Base-by-base conservation (phyloP, 2,888 invertebrate species). In the Eulithis testata region DNA sequence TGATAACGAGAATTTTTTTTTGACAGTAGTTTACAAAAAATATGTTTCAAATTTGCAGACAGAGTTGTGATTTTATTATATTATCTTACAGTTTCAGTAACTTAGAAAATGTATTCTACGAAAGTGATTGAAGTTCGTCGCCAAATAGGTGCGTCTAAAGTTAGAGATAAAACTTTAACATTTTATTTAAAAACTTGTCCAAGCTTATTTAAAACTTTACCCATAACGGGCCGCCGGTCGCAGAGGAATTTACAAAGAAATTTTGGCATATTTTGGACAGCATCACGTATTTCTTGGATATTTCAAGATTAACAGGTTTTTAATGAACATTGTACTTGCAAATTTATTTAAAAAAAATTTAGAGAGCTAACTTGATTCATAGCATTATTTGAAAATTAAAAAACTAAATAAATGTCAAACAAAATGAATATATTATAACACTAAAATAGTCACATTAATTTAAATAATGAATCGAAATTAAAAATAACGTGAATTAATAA, bases 91-190 rank as follows among this genome's bases (percentile, higher is more conserved):
- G 69, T 66, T 61, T 68, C 58, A 49, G 65, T 57, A 59, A 60
- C 43, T 69, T 66, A 68, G 69, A 47, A 63, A 66, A 67, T 60
- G 65, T 68, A 66, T 68, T 69, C 63, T n/a, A 49, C 58, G 51
- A 71, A 68, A 74, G 76, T 80, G 78, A 80, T 81, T 82, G 76
- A 81, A 84, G 79, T 81, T 83, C 75, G 76, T 78, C 72, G 78
- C 73, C 74, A 75, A 82, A 84, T 82, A 82, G 80, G 78, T 77
- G 78, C 79, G 81, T 88, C 88, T 86, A 81, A 82, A 82, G 85
- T 81, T 82, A 82, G 83, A 86, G 85, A 88, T 86, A 86, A 87
- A 90, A 90, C 84, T 90, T 88, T 80, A 83, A 86, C 85, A 88
- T 84, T 90, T 90, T 88, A 86, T 89, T 86, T 82, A 80, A 80